Evolutionary conservation across 2,888 invertebrate genomes (phyloP).

Genomic region (Schrankia costaestrigalis): DNA sequence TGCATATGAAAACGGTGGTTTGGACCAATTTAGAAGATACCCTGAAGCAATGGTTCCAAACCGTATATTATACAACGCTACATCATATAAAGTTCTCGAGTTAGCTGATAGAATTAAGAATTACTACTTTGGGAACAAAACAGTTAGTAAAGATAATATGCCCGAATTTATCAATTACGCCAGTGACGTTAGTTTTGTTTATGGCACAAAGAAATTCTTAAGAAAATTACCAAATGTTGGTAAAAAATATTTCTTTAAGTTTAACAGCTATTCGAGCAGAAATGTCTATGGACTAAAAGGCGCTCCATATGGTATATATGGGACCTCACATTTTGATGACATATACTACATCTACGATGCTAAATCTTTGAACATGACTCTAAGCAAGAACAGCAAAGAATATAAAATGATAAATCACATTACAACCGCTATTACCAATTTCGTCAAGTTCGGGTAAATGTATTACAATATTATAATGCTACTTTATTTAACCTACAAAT

Average conservation of each 20-base stretch:
- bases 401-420: conserved; percentile 43
- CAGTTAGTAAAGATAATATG: conserved; percentile 19
- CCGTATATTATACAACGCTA: conserved; percentile 26
- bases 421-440: conserved; percentile 47
- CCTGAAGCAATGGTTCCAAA: conserved; percentile 35
- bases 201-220: conserved; percentile 32
- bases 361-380: conserved; percentile 26
- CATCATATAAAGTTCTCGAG: conserved; percentile 24
- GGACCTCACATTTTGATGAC: conserved; percentile 48
- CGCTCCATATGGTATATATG: conserved; percentile 30
- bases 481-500: background rate
- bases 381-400: conserved; percentile 35
- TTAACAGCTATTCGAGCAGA: conserved; percentile 40
- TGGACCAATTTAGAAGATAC: conserved; percentile 22
- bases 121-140: conserved; percentile 8
- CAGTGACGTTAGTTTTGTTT: conserved; percentile 23
- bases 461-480: background rate
- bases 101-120: conserved; percentile 24
- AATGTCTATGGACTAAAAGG: conserved; percentile 36
- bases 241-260: conserved; percentile 38
- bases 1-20: conserved; percentile 6
- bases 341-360: conserved; percentile 39
- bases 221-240: conserved; percentile 17
- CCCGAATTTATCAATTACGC: conserved; percentile 26
- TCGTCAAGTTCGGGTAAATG: conserved; percentile 55